Conservation (phyloP, 2,888 invertebrate genomes). For the Emmelina monodactyla region DNA sequence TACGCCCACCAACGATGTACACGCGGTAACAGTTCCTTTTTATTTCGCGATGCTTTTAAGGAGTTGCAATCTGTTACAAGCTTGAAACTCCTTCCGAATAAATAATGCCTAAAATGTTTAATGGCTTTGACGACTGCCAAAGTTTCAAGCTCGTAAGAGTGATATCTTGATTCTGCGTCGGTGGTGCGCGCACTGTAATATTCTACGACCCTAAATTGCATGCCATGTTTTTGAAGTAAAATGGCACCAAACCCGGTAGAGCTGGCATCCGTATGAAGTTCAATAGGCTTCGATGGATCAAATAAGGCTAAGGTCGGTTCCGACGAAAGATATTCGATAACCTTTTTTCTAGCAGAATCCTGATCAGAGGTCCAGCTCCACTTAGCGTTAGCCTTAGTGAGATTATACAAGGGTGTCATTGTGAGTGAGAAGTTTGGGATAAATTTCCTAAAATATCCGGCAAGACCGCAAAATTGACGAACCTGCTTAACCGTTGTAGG, state of each 20-base stretch:
- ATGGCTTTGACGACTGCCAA: constrained; percentile 16
- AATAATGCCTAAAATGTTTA: constrained; percentile 12
- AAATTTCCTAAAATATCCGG: neutral
- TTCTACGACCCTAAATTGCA: neutral
- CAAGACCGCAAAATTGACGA: constrained; percentile 13
- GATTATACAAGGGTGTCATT: neutral
- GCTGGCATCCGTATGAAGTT: neutral
- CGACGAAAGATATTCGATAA: neutral
- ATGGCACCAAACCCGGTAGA: neutral
- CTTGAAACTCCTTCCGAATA: constrained; percentile 4
- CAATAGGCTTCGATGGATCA: neutral
- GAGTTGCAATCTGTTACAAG: no score
- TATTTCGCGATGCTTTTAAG: no score
- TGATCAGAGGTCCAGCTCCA: neutral
- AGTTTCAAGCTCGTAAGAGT: constrained; percentile 18
- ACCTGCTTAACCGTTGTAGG: constrained; percentile 7
- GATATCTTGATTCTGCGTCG: constrained; percentile 12
- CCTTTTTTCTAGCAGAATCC: neutral
- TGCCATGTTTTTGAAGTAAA: neutral
- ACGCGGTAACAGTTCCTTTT: no score
- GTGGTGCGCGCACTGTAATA: neutral
- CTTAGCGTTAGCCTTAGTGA: neutral
- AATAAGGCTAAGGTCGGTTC: neutral
- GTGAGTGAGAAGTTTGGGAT: neutral
- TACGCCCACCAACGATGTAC: no score